Conservation (phyloP, 2,797 vertebrate species). For the Toxotes lorentzi region DNA sequence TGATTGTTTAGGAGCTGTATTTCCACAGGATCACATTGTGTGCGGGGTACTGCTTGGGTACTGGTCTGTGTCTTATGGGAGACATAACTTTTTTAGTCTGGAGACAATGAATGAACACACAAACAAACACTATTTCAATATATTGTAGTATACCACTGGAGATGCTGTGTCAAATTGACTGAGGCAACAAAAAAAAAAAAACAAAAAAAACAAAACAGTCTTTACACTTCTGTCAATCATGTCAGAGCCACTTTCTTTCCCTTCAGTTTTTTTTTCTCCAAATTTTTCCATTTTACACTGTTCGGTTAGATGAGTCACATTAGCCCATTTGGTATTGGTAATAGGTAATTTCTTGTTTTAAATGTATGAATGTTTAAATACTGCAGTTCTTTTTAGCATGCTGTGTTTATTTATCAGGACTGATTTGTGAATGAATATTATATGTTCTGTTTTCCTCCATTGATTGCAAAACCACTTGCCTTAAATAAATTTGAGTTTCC, state of each 20-base stretch:
- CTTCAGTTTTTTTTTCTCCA: neutral
- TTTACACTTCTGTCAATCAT: neutral
- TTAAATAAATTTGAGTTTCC: conserved; percentile 25
- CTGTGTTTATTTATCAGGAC: neutral
- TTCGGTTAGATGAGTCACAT: neutral
- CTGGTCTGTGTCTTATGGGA: conserved; percentile 8
- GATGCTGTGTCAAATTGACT: neutral
- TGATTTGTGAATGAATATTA: conserved; percentile 16
- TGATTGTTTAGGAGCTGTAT: conserved; percentile 24
- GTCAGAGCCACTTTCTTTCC: neutral
- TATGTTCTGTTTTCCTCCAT: neutral
- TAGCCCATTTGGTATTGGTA: neutral
- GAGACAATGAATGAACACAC: neutral
- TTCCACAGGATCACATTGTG: conserved; percentile 3
- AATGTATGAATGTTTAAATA: neutral
- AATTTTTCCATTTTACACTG: neutral
- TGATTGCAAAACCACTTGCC: conserved; percentile 17
- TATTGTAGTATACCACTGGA: neutral
- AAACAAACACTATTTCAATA: neutral
- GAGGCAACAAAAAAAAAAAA: too few species aligned
- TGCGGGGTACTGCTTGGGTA: neutral
- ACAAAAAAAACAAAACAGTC: neutral
- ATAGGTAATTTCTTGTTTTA: neutral
- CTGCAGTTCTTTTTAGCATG: neutral
- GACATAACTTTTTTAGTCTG: neutral